Base-by-base conservation (phyloP, 2,888 invertebrate species). In the Cyclophora albipunctata region DNA sequence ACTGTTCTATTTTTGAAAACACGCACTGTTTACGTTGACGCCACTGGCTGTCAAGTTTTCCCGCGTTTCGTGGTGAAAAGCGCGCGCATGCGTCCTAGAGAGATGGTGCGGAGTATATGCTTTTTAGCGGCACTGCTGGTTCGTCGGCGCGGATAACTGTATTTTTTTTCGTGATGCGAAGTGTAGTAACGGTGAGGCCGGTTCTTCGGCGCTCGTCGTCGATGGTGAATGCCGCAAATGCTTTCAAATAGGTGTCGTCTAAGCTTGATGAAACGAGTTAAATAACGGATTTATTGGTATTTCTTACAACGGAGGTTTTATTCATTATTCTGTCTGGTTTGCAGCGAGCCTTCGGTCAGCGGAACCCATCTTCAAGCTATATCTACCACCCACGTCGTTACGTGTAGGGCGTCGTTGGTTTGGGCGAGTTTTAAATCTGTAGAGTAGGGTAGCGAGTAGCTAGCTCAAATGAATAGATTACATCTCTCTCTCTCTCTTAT, bases 111-210 rank as follows among this genome's bases (percentile, higher is more conserved):
- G 57, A 64, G 78, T 69, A 78, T 78, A 78, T 87, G 87, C 76
- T 84, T 86, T 86, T 86, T 85, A 82, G 77, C 66, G 60, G 76
- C 74, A 68, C 64, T 66, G 71, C 71, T 67, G 70, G 73, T 73
- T 73, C 76, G 76, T 70, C 69, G 66, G 75, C 71, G 56, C 58
- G 63, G 68, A 59, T 87, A 88, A 87, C 87, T 84, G 86, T 87
- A 85, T 53, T 77, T 85, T 85, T 87, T 88, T 87, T 86, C 80
- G 83, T 82, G 81, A 77, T 82, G 74, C 75, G 66, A 75, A 58
- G 50, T 48, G 67, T 69, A 66, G 74, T 85, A 85, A 85, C 86
- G 84, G 86, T 79, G 75, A 67, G 71, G 81, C 81, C 81, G 81
- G 83, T 82, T 83, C 72, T 75, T 58, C 69, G 57, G 54, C 56